Base-by-base conservation (phyloP, 2,888 invertebrate genomes). In the Ashinkailepas kermadecensis region DNA sequence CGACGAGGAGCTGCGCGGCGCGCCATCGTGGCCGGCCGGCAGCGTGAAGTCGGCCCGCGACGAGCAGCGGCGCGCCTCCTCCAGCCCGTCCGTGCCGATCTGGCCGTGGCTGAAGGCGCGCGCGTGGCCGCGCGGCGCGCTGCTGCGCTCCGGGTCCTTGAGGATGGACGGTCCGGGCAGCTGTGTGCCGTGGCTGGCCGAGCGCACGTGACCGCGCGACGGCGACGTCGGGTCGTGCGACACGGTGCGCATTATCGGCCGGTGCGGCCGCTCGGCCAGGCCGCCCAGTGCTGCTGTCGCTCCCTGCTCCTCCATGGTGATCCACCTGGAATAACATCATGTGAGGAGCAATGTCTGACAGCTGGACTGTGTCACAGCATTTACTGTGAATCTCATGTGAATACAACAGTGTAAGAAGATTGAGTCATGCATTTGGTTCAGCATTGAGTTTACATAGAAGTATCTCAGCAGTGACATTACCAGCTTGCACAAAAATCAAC, bases 11-110 rank as follows among this genome's bases (percentile, higher is more conserved):
- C 81, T 25, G 67, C 67, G 65, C 21, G 56, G 12, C 67, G 81
- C 59, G 88, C 84, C 94, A 85, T 94, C 92, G 87, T 95, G 94
- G 0, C 94, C 94, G 0, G 94, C 94, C 0, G 95, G 95, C 83
- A 95, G 89, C 85, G 95, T 95, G 86, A 95, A 95, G 86, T 95
- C 95, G 1, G 95, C 95, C 87, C 93, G 94, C 83, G 95, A 95
- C 83, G 93, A 93, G 57, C 94, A 92, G 80, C 95, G 91, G 89
- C 95, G 94, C 58, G 58, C 79, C 1, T 18, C 58, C 9, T 0
- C 93, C 93, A 15, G 91, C 90, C 74, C 85, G 70, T 15, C 89
- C 85, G 93, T 93, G 82, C 92, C 91, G 84, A 95, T 94, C 88
- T 95, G 94, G 0, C 95, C 95, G 86, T 95, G 95, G 11, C 95